Percentiles rank a stretch among this genome's conserved stretches.
phyloP scores from a whole-genome alignment of 2,888 invertebrate genomes.

The Drosophila imparisetae region DNA sequence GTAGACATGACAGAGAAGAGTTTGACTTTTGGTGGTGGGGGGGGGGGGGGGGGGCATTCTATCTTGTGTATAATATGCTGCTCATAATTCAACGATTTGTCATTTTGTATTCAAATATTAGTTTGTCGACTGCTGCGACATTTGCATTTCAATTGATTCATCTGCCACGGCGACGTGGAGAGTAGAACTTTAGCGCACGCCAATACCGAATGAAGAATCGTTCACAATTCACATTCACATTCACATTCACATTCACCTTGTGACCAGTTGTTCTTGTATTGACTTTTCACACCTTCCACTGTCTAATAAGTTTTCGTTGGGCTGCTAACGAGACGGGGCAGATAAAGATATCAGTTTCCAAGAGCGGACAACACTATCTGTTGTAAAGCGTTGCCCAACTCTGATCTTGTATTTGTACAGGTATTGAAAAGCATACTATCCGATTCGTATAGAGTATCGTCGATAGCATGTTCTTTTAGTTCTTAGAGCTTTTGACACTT shows the following conservation, averaged over 20 bases:
- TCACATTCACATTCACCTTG: conserved; percentile 23
- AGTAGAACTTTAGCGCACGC: conserved; percentile 75
- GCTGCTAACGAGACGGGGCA: conserved; percentile 51
- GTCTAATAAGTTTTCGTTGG: conserved; percentile 44
- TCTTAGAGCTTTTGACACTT: conserved; percentile 72
- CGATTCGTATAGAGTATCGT: conserved; percentile 19
- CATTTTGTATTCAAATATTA: conserved; percentile 77
- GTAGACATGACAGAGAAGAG: not conserved
- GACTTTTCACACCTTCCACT: conserved; percentile 69
- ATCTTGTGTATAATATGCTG: conserved; percentile 25
- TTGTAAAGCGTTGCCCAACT: conserved; percentile 19
- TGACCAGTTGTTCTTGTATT: conserved; percentile 8
- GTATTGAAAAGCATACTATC: not conserved
- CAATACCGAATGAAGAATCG: conserved; percentile 53
- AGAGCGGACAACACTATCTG: conserved; percentile 40
- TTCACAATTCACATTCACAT: conserved; percentile 32
- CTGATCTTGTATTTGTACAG: not conserved
- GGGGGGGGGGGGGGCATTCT: not conserved
- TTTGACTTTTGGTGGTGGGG: not conserved
- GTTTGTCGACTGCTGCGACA: conserved; percentile 47
- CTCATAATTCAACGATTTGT: conserved; percentile 79
- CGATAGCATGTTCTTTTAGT: conserved; percentile 20
- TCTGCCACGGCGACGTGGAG: conserved; percentile 45
- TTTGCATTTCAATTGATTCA: conserved; percentile 77
- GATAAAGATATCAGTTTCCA: conserved; percentile 75